Conservation (phyloP, 2,113 vertebrate genomes). For the Vombatus ursinus region DNA sequence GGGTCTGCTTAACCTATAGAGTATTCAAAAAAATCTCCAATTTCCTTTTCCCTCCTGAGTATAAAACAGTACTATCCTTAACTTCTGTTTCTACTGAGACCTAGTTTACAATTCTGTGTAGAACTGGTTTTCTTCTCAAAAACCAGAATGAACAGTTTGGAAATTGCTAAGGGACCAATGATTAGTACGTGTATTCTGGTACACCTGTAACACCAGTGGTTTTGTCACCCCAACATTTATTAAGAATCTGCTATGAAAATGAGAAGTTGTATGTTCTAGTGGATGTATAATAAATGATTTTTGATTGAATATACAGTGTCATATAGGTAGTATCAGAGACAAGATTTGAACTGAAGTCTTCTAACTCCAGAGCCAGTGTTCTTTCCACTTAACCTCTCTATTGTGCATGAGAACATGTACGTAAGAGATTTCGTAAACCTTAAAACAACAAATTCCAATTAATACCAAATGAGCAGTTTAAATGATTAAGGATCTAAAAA, state of each 20-base stretch:
- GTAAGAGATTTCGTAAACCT: not conserved
- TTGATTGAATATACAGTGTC: not conserved
- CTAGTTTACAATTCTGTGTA: not conserved
- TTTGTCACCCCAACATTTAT: not conserved
- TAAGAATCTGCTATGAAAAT: not conserved
- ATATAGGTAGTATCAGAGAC: not conserved
- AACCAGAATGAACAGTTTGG: not conserved
- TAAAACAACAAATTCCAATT: not conserved
- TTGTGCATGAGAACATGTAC: not conserved
- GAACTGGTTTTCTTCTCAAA: not conserved
- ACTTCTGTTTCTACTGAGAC: not conserved
- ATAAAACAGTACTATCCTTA: not conserved
- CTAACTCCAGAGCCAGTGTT: not conserved
- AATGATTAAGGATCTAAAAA: not conserved
- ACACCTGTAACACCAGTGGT: not conserved
- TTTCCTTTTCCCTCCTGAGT: not conserved
- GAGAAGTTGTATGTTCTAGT: not conserved
- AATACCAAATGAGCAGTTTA: not conserved
- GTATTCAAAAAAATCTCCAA: not conserved
- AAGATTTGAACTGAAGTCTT: not conserved
- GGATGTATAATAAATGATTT: not conserved
- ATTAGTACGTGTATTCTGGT: not conserved
- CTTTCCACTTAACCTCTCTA: not conserved
- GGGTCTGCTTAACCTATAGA: not conserved
- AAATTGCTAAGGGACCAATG: not conserved